Percentiles rank a stretch among this genome's conserved stretches.
Conservation (phyloP, 2,113 vertebrate genomes). For the Oreochromis spilurus region DNA sequence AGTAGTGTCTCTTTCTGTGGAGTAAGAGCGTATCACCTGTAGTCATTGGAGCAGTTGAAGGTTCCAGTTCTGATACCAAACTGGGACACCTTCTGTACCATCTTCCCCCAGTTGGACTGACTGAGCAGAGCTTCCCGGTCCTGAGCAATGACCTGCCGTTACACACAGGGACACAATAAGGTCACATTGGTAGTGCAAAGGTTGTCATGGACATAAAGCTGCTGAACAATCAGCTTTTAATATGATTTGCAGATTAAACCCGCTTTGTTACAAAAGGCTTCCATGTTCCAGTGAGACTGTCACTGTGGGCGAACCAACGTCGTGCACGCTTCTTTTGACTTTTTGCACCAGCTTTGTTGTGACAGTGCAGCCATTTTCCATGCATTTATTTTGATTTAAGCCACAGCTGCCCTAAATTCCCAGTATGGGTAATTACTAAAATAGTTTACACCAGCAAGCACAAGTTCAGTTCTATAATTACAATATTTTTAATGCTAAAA, state of each 20-base stretch:
- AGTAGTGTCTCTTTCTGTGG: neutral
- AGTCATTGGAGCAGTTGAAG: slow-evolving; percentile 95
- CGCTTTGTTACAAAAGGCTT: neutral
- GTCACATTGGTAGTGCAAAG: neutral
- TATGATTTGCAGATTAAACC: neutral
- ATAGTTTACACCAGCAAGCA: neutral
- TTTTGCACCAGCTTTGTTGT: neutral
- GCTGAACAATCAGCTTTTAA: neutral
- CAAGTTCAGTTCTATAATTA: neutral
- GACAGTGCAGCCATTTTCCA: neutral
- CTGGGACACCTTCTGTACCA: slow-evolving; percentile 96
- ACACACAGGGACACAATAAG: neutral
- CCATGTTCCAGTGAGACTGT: neutral
- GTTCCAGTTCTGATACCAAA: slow-evolving; percentile 96
- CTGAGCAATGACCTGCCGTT: slow-evolving; percentile 85
- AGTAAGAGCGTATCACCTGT: slow-evolving; percentile 73
- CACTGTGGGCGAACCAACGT: neutral
- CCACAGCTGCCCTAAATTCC: neutral
- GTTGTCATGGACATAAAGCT: neutral
- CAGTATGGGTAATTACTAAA: neutral
- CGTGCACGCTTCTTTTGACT: rapidly evolving
- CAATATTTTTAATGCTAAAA: neutral
- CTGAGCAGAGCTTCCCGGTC: slow-evolving; percentile 86
- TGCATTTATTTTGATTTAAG: neutral
- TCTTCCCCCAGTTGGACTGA: slow-evolving; percentile 90